phyloP scores from a whole-genome alignment of 1,140 invertebrate genomes.

The Lasaia peninsularis region DNA sequence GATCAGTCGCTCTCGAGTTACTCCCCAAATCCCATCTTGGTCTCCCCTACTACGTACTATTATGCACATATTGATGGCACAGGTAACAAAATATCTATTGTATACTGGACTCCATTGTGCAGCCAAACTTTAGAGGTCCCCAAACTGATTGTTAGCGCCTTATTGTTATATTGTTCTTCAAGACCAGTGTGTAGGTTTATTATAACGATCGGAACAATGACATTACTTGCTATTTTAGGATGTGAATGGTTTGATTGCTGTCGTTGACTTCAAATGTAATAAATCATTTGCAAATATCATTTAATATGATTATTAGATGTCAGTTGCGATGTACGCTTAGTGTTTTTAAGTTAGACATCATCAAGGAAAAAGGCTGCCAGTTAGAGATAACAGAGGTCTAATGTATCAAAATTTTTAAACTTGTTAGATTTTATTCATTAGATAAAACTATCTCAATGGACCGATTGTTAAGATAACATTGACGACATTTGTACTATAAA shows the following conservation, averaged over 20 bases:
- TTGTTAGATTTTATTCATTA: too few species aligned
- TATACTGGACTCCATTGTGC: constrained; percentile 71
- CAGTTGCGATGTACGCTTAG: not conserved
- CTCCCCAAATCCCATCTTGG: too few species aligned
- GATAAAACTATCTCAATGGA: too few species aligned
- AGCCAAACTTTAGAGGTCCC: constrained; percentile 65
- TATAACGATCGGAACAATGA: constrained; percentile 63
- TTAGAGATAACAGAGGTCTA: too few species aligned
- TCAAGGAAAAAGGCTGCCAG: too few species aligned
- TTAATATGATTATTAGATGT: not conserved
- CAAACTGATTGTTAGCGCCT: constrained; percentile 66
- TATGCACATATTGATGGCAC: constrained; percentile 74
- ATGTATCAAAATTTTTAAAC: too few species aligned
- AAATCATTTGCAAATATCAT: not conserved
- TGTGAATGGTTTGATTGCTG: constrained; percentile 23
- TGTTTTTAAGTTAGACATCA: too few species aligned
- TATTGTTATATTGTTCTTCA: constrained; percentile 56
- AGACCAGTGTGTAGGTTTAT: constrained; percentile 53
- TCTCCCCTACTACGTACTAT: too few species aligned
- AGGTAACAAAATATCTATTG: constrained; percentile 73
- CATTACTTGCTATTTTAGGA: constrained; percentile 30
- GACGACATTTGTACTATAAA: too few species aligned
- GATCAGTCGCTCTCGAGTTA: too few species aligned
- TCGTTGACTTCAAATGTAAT: constrained; percentile 3
- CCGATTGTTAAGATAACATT: too few species aligned